These are phyloP conservation scores for Epizoanthus scotinus DNA, from an alignment of 92 coral and sea anemone genomes.

Conservation along the genomic window DNA sequence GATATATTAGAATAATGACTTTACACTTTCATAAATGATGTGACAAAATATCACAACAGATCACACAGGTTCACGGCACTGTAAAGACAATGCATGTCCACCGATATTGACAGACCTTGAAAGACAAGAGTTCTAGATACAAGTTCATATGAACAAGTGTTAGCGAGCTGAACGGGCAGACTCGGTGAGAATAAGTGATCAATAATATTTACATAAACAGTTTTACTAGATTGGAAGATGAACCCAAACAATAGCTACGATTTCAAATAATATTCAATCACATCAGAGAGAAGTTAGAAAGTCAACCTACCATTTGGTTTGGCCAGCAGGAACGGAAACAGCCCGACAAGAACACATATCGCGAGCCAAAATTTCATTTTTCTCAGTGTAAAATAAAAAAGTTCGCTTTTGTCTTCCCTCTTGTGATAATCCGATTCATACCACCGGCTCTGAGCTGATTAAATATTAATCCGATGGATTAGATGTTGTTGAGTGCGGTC, in stretches of 20 bases:
- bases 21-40: too few relatives aligned
- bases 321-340: not conserved
- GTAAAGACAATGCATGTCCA: too few relatives aligned
- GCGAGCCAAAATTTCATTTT: not conserved
- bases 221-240: slow-evolving; percentile 2
- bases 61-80: too few relatives aligned
- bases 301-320: not conserved
- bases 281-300: too few relatives aligned
- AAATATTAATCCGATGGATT: not conserved
- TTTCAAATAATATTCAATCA: too few relatives aligned
- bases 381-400: not conserved
- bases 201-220: not conserved
- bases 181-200: slow-evolving; percentile 5
- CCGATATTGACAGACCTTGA: too few relatives aligned
- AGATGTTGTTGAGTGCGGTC: not conserved
- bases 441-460: not conserved
- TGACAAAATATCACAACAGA: too few relatives aligned
- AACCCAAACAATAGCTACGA: not conserved
- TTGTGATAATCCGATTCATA: not conserved
- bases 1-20: too few relatives aligned
- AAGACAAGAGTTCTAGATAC: too few relatives aligned
- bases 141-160: too few relatives aligned
- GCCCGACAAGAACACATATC: not conserved
- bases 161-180: not conserved
- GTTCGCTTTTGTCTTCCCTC: not conserved